These are phyloP conservation scores for Rhabdophis nuchalis DNA, from an alignment of 2,797 vertebrate species.

Conservation along the genomic window DNA sequence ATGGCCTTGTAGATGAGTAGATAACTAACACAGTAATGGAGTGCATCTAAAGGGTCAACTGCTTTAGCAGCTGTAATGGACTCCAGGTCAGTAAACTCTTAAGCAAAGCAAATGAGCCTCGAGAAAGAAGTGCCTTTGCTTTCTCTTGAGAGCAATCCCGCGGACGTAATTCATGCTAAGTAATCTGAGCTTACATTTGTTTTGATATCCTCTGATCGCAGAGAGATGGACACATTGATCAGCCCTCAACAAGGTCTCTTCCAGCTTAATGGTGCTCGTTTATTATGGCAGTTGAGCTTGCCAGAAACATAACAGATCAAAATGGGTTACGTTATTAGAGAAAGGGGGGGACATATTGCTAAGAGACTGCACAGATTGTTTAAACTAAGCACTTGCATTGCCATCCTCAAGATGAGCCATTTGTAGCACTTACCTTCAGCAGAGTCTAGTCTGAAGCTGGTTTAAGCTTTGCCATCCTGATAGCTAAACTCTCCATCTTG, in stretches of 20 bases:
- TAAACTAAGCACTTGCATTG: background rate
- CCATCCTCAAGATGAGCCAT: background rate
- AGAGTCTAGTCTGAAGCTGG: background rate
- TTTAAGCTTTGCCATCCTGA: background rate
- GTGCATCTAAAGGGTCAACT: background rate
- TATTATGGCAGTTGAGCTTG: constrained; percentile 27
- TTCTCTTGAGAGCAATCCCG: background rate
- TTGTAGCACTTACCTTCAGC: background rate
- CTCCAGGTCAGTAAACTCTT: constrained; percentile 8
- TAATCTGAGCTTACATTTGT: background rate
- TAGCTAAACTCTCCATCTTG: background rate
- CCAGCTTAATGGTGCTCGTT: constrained; percentile 30
- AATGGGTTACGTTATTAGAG: background rate
- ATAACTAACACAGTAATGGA: constrained; percentile 8
- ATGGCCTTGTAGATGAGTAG: background rate
- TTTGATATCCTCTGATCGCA: background rate
- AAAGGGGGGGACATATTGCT: background rate
- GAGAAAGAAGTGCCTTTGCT: background rate
- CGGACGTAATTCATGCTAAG: background rate
- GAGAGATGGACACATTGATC: constrained; percentile 10
- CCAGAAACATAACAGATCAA: constrained; percentile 17
- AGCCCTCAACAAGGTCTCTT: constrained; percentile 12
- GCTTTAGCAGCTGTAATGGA: constrained; percentile 5
- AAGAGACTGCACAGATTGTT: background rate
- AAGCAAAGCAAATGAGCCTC: background rate